Conservation (phyloP, 2,888 invertebrate genomes). For the Diaperis boleti region DNA sequence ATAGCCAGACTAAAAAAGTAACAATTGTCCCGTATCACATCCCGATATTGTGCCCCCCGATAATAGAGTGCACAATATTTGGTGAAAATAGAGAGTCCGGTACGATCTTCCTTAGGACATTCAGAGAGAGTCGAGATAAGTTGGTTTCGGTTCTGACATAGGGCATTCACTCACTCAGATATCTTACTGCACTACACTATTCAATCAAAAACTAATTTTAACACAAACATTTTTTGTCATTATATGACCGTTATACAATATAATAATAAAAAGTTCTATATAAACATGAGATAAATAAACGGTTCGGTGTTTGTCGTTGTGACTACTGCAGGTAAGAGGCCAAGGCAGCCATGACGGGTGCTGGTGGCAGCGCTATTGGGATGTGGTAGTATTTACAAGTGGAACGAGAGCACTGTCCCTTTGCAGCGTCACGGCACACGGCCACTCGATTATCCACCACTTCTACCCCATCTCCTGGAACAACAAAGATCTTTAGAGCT, state of each 20-base stretch:
- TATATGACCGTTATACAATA: constrained; percentile 63
- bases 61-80: neutral
- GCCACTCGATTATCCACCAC: constrained; percentile 95
- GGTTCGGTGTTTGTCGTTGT: constrained; percentile 62
- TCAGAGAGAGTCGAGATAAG: constrained; percentile 37
- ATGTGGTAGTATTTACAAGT: constrained; percentile 98
- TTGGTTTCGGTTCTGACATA: constrained; percentile 48
- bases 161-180: constrained; percentile 57
- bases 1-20: constrained; percentile 21
- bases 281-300: constrained; percentile 64
- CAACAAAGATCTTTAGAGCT: neutral
- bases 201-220: constrained; percentile 55
- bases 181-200: constrained; percentile 53
- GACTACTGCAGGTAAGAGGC: constrained; percentile 67
- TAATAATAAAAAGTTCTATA: constrained; percentile 65
- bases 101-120: too few relatives aligned
- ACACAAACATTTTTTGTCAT: constrained; percentile 64
- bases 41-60: too few relatives aligned
- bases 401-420: constrained; percentile 92
- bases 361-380: constrained; percentile 90
- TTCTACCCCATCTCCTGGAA: constrained; percentile 93
- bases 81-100: neutral
- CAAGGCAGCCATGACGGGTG: constrained; percentile 78
- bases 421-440: constrained; percentile 95
- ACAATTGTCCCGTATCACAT: constrained; percentile 39